Conservation (phyloP, 1,140 invertebrate species). For the Drosophila ambigua region DNA sequence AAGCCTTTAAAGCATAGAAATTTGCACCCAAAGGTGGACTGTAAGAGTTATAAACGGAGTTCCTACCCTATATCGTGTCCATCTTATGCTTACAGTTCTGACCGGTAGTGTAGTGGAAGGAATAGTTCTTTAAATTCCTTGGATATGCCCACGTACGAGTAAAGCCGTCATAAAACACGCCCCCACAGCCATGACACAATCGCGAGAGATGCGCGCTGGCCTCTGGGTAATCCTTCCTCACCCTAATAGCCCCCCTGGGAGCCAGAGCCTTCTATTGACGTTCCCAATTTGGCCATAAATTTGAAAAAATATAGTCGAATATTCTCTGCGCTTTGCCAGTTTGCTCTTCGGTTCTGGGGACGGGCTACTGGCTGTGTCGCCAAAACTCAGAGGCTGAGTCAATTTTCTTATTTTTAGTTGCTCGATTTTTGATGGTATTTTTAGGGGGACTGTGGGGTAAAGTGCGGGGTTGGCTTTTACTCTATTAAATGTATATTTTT, state of each 20-base stretch:
- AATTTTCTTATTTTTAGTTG: slow-evolving; percentile 77
- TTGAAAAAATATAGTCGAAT: slow-evolving; percentile 68
- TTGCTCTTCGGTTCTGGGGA: slow-evolving; percentile 14
- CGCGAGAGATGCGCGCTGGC: slow-evolving; percentile 6
- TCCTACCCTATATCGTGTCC: not conserved
- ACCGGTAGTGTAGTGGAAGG: slow-evolving; percentile 10
- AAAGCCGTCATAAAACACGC: slow-evolving; percentile 44
- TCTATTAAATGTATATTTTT: slow-evolving; percentile 47
- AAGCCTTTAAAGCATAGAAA: too few relatives aligned
- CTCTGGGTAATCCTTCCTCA: slow-evolving; percentile 29
- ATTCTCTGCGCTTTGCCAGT: slow-evolving; percentile 11
- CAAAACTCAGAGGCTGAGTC: slow-evolving; percentile 61
- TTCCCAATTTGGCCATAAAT: slow-evolving; percentile 80
- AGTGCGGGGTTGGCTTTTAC: slow-evolving; percentile 14
- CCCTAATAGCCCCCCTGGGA: slow-evolving; percentile 12
- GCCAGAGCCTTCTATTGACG: slow-evolving; percentile 42
- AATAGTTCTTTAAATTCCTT: slow-evolving; percentile 18
- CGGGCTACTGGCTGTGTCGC: slow-evolving; percentile 45
- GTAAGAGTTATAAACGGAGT: too few relatives aligned
- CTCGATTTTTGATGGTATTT: slow-evolving; percentile 21
- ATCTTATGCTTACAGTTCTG: not conserved
- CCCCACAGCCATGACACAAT: slow-evolving; percentile 45
- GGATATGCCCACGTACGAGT: slow-evolving; percentile 15
- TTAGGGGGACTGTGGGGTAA: not conserved
- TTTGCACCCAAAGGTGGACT: too few relatives aligned